These are phyloP conservation scores for Mus caroli DNA, from an alignment of 2,797 vertebrate species.

Conservation along the genomic window DNA sequence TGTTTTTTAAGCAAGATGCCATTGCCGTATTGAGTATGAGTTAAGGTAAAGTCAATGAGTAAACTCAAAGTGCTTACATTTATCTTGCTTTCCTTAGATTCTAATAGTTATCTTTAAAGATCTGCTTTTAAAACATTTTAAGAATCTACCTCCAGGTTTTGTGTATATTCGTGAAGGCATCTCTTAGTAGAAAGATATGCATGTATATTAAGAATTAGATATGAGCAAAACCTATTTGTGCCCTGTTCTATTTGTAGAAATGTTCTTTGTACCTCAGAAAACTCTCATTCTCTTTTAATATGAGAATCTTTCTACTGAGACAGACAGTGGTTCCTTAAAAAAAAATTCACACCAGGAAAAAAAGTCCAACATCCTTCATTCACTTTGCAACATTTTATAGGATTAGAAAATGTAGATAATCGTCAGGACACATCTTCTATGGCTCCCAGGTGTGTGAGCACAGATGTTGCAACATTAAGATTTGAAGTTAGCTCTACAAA, in stretches of 20 bases:
- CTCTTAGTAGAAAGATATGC: constrained; percentile 14
- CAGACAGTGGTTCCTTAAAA: constrained; percentile 61
- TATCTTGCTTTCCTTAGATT: constrained; percentile 21
- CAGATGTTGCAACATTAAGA: constrained; percentile 64
- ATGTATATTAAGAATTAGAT: constrained; percentile 40
- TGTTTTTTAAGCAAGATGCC: not conserved
- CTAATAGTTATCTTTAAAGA: constrained; percentile 19
- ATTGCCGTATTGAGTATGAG: not conserved
- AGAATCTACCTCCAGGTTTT: constrained; percentile 49
- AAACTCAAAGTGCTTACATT: constrained; percentile 22
- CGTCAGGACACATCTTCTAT: constrained; percentile 47
- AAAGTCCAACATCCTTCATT: constrained; percentile 52
- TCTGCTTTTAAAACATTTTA: constrained; percentile 32
- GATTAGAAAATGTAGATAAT: constrained; percentile 69
- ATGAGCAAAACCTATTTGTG: not conserved
- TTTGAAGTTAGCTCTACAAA: constrained; percentile 64
- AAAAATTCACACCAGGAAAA: constrained; percentile 42
- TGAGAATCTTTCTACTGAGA: constrained; percentile 37
- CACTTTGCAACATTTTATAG: constrained; percentile 67
- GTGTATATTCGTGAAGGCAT: not conserved
- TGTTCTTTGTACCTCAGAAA: constrained; percentile 55
- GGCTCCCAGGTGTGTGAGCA: constrained; percentile 68
- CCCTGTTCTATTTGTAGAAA: constrained; percentile 35
- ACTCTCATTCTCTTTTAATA: not conserved
- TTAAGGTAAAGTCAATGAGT: not conserved